Conservation (phyloP, 2,888 invertebrate species). For the Drosophila prolongata region DNA sequence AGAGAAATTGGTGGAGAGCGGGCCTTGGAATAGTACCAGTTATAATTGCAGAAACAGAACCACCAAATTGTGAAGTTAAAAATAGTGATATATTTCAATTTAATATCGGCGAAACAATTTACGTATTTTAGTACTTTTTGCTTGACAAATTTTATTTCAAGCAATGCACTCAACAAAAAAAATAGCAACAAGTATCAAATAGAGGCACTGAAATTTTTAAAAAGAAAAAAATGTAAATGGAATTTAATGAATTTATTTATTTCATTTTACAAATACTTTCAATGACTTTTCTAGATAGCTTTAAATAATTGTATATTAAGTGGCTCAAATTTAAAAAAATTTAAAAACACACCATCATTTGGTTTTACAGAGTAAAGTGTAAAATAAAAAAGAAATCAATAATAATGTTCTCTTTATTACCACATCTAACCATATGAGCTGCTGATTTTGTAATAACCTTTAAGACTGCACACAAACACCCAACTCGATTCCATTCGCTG, state of each 20-base stretch:
- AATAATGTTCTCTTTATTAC: neutral
- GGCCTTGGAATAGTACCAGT: conserved; percentile 21
- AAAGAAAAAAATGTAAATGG: no score
- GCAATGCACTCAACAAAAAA: neutral
- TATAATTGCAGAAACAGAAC: neutral
- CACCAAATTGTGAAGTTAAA: neutral
- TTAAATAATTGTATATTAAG: no score
- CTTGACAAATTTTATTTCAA: neutral
- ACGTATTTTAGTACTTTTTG: neutral
- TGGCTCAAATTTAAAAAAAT: no score
- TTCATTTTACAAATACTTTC: no score
- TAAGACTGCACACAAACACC: conserved; percentile 3
- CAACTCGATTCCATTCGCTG: neutral
- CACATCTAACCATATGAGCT: neutral
- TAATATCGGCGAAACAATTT: neutral
- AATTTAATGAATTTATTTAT: no score
- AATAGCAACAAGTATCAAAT: no score
- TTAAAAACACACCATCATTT: no score
- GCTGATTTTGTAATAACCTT: neutral
- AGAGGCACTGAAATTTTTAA: no score
- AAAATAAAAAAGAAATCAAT: neutral
- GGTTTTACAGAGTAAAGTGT: no score
- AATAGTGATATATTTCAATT: conserved; percentile 8
- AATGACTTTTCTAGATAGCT: no score
- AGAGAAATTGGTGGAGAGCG: neutral